Evolutionary conservation across 2,797 vertebrate species (phyloP), one percentile per base, ranked within the genome.

Genomic region (Argya squamiceps): DNA sequence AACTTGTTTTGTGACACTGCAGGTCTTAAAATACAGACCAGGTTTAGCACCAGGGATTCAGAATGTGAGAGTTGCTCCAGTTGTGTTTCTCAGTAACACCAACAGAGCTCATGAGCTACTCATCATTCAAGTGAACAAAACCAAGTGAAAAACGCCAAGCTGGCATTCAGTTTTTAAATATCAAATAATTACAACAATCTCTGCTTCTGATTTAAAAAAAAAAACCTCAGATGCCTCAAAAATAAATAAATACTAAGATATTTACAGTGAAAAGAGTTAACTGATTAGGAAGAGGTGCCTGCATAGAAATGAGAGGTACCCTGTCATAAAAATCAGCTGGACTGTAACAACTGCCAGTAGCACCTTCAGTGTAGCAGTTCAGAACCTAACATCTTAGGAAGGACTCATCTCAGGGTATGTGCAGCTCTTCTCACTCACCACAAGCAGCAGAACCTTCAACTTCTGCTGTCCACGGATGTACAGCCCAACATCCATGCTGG

Each of bases 61-160:
- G 56, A 55, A 50, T 41, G 7, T 50, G 4, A 43, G 20, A 1
- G 0, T 32, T 23, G 1, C 10, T 60, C 19, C 23, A 29, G 9
- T 43, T 80, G 26, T 12, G 2, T 52, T 92, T 44, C 47, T 36
- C 53, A 43, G 50, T 34, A 53, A 32, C 9, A 41, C 9, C 55
- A 41, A 30, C 43, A 56, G 11, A 64, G 19, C 1, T 71, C 36
- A 19, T 7, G 34, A 78, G 13, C 19, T 56, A 11, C 13, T 67
- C 27, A 22, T 41, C 20, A 67, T 49, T 77, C 60, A 76, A 11
- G 9, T 19, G 18, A 65, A 41, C 11, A 69, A 87, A 92, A 73
- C 3, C 29, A 85, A 73, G 52, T 2, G 12, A 47, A 69, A 34
- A 30, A 70, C 8, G 22, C 41, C 16, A 60, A 84, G 23, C 3